Conservation (phyloP, 2,113 vertebrate species). For the Nannospalax galili region DNA sequence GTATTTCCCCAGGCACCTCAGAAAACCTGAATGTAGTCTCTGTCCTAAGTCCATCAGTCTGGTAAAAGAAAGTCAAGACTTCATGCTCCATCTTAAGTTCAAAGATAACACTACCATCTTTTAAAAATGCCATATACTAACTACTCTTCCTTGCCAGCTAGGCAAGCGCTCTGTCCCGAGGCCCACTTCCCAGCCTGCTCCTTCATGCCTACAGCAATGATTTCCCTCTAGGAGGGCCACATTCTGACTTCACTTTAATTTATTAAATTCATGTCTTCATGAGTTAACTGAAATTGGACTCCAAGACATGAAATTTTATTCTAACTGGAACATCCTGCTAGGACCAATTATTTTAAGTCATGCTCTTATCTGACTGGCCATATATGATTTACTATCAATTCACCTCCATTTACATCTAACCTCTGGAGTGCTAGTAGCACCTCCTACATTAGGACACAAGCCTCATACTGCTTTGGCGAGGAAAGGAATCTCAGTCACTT, state of each 20-base stretch:
- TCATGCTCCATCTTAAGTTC: background rate
- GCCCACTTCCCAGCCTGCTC: background rate
- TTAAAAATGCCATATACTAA: background rate
- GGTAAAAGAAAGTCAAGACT: background rate
- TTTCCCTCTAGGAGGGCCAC: background rate
- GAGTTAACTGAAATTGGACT: conserved; percentile 54
- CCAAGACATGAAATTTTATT: conserved; percentile 56
- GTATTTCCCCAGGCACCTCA: background rate
- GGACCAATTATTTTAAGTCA: conserved; percentile 48
- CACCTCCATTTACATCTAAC: conserved; percentile 13
- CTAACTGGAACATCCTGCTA: conserved; percentile 25
- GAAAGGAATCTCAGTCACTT: background rate
- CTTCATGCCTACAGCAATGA: background rate
- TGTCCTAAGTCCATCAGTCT: background rate
- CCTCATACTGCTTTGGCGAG: background rate
- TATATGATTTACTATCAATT: background rate
- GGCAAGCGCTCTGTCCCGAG: background rate
- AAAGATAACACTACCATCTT: background rate
- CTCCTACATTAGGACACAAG: background rate
- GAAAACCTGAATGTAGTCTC: background rate
- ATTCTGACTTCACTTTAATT: background rate
- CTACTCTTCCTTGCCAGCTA: background rate
- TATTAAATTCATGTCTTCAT: conserved; percentile 35
- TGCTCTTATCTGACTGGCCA: background rate
- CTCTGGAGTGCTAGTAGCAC: background rate